These are phyloP conservation scores for Moxostoma hubbsi DNA, from an alignment of 2,797 vertebrate species.

Conservation along the genomic window DNA sequence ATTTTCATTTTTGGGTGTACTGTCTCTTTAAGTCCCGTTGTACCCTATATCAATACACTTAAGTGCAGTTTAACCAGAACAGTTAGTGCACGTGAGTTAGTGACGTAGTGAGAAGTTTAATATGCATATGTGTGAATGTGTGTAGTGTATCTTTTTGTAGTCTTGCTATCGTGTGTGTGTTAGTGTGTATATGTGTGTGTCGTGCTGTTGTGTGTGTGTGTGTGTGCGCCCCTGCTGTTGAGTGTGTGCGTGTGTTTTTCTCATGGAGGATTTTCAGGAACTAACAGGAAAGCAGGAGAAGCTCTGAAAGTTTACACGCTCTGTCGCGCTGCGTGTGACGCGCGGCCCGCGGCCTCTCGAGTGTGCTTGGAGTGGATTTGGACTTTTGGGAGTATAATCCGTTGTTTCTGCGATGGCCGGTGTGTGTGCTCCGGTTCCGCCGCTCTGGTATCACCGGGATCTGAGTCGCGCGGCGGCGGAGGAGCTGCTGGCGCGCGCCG, in stretches of 20 bases:
- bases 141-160: too few species aligned
- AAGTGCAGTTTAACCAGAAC: too few species aligned
- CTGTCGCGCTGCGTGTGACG: conserved; percentile 17
- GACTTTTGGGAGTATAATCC: conserved; percentile 63
- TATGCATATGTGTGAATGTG: too few species aligned
- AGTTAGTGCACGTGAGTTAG: too few species aligned
- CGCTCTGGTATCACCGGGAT: conserved; percentile 93
- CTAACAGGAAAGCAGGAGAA: conserved; percentile 57
- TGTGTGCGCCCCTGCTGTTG: conserved; percentile 33
- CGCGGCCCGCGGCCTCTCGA: conserved; percentile 42
- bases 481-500: conserved; percentile 90
- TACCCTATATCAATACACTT: too few species aligned
- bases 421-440: conserved; percentile 75
- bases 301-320: conserved; percentile 9
- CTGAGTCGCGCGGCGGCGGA: conserved; percentile 94
- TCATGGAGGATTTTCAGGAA: conserved; percentile 73
- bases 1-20: too few species aligned
- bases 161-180: too few species aligned
- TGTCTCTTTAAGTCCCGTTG: too few species aligned
- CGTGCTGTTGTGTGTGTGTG: background rate
- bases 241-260: conserved; percentile 35
- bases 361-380: conserved; percentile 58
- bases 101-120: too few species aligned
- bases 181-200: too few species aligned
- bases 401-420: conserved; percentile 74